Conservation (phyloP, 2,888 invertebrate genomes). For the Hedya salicella region DNA sequence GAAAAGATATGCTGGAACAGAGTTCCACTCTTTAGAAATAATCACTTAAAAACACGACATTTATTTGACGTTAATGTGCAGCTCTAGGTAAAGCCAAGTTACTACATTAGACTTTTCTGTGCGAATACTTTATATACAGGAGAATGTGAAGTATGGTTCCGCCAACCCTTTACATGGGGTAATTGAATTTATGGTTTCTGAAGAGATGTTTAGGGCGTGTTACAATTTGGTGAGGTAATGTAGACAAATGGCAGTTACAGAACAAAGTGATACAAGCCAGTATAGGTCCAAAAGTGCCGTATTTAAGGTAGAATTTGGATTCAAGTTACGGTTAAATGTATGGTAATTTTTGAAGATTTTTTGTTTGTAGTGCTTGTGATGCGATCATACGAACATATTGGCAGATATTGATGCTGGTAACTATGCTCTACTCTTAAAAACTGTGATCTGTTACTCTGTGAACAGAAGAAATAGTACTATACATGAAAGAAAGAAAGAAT, state of each 20-base stretch:
- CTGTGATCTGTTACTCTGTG: too few species aligned
- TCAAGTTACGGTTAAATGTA: background rate
- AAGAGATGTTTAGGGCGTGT: constrained; percentile 10
- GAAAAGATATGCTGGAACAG: too few species aligned
- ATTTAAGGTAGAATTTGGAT: background rate
- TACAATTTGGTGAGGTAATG: constrained; percentile 16
- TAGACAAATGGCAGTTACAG: constrained; percentile 4
- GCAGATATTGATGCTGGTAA: too few species aligned
- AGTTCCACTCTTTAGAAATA: too few species aligned
- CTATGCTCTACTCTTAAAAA: too few species aligned
- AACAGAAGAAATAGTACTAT: too few species aligned
- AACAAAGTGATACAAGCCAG: background rate
- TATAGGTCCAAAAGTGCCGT: background rate
- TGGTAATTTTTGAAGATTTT: background rate
- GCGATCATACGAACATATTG: too few species aligned
- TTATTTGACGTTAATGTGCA: too few species aligned
- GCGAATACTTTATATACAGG: constrained; percentile 8
- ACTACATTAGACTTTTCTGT: background rate
- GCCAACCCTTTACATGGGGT: constrained; percentile 27
- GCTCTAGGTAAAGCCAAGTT: background rate
- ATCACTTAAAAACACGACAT: too few species aligned
- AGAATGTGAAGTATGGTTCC: constrained; percentile 19
- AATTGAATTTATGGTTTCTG: constrained; percentile 32
- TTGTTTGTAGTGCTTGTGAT: too few species aligned
- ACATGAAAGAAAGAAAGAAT: too few species aligned